phyloP scores from a whole-genome alignment of 2,113 vertebrate genomes.

The Malurus elegans region DNA sequence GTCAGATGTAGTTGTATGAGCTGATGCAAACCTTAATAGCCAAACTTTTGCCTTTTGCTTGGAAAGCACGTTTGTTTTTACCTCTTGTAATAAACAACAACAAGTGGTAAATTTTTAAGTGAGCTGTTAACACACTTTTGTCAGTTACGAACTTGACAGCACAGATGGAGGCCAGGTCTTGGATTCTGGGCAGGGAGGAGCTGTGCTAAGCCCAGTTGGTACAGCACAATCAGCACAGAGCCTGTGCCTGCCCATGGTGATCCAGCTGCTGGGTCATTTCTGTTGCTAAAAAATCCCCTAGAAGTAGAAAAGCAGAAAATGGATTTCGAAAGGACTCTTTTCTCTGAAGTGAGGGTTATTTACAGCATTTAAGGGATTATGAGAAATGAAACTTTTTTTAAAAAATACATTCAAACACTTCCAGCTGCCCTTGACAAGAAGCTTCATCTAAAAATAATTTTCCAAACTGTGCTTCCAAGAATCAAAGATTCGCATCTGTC shows the following conservation, averaged over 20 bases:
- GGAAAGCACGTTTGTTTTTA: background rate
- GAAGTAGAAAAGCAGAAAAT: background rate
- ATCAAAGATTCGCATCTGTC: constrained; percentile 41
- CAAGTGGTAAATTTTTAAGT: background rate
- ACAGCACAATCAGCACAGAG: background rate
- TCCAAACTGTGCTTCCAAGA: constrained; percentile 49
- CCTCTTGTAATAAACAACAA: background rate
- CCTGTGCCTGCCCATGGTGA: background rate
- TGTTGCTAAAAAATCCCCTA: constrained; percentile 2
- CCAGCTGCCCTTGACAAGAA: constrained; percentile 43
- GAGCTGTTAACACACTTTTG: background rate
- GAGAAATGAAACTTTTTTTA: constrained; percentile 36
- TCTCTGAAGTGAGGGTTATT: constrained; percentile 15
- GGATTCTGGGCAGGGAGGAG: background rate
- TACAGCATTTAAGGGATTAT: constrained; percentile 17
- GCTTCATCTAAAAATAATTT: constrained; percentile 49
- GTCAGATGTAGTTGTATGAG: background rate
- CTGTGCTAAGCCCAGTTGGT: background rate
- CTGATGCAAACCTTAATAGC: background rate
- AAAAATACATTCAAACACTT: background rate
- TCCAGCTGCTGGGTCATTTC: background rate
- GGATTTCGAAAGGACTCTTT: background rate
- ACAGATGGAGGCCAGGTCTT: background rate
- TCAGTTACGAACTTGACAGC: background rate
- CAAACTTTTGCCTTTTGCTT: background rate